These are phyloP conservation scores for Sicus ferrugineus DNA, from an alignment of 2,888 invertebrate genomes.

Conservation along the genomic window DNA sequence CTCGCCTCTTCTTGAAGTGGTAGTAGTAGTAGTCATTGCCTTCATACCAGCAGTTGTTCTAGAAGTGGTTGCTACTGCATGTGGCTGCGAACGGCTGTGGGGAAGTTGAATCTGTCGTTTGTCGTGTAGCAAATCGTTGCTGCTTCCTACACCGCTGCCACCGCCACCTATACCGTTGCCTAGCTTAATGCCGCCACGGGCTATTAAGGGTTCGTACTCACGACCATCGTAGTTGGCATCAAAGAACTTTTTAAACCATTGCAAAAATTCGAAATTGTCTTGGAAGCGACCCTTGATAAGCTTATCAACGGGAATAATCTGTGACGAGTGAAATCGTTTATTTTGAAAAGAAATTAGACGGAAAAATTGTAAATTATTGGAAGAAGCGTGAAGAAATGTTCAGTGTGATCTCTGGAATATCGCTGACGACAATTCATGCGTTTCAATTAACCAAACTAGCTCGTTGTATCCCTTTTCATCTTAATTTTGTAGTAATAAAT, in stretches of 20 bases:
- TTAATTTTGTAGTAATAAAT: no score
- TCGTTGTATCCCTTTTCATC: no score
- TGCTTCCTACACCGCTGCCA: constrained; percentile 72
- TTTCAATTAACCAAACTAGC: no score
- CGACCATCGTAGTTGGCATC: constrained; percentile 99
- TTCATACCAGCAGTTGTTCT: constrained; percentile 43
- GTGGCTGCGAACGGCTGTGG: constrained; percentile 37
- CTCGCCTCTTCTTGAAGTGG: constrained; percentile 23
- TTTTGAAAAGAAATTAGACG: no score
- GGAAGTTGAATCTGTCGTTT: constrained; percentile 60
- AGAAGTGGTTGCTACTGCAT: constrained; percentile 37
- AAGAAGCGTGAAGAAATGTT: no score
- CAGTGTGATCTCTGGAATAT: no score
- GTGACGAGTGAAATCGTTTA: constrained; percentile 54
- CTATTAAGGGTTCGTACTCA: constrained; percentile 92
- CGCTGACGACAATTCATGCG: no score
- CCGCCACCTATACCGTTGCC: constrained; percentile 72
- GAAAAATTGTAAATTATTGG: no score
- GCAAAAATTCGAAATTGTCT: constrained; percentile 99
- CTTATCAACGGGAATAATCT: constrained; percentile 99
- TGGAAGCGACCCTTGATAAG: constrained; percentile 99
- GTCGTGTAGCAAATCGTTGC: constrained; percentile 56
- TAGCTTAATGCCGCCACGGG: constrained; percentile 82
- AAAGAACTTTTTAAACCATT: constrained; percentile 99
- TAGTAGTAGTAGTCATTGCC: constrained; percentile 12